Evolutionary conservation across 1,140 invertebrate genomes (phyloP), one percentile per base, ranked within the genome.

Genomic region (Pomacea maculata): DNA sequence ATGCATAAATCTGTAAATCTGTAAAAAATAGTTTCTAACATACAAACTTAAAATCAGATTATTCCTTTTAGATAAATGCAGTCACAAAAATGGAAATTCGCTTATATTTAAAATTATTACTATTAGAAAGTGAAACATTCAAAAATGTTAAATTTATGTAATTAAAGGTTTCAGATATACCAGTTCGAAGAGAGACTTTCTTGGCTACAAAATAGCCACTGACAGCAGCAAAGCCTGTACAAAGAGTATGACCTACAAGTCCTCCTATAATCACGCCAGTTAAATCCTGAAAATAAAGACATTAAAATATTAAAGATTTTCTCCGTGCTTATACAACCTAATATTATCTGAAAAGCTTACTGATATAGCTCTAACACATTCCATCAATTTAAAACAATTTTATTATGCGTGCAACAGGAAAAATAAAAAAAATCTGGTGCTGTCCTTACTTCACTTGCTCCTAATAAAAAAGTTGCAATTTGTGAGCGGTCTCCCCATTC

Each of bases 401-500:
- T 29, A 72, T 45, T 34, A 72, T 34, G 45, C 21, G 63, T 19
- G 34, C 61, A 76, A 21, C n/a, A 21, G 65, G 25, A 77, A 14
- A 77, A 3, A 34, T 12, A 45, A 14, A 67, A 12, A 63, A 25
- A 25, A 6, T 8, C 57, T 61, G 57, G 25, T 1, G 19, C 11
- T 64, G 11, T 15, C 77, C 84, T 79, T 68, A 89, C 86, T 85
- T 89, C 95, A 88, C 96, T 93, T 2, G 97, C 97, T 45, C 96
- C 97, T 72, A 99, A 93, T 89, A 99, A 95, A 85, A 99, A 98
- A 0, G 98, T 99, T 5, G 97, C 96, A 54, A 99, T 92, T 90
- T 99, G 98, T 68, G 97, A 98, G 85, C 98, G 93, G 92, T 99
- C 98, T 15, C 98, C 98, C 98, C 98, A 99, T 93, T 99, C 98